A percentile compares a stretch with the other conserved stretches of the same genome.
Conservation (phyloP, 2,888 invertebrate genomes). For the Diogma glabrata region DNA sequence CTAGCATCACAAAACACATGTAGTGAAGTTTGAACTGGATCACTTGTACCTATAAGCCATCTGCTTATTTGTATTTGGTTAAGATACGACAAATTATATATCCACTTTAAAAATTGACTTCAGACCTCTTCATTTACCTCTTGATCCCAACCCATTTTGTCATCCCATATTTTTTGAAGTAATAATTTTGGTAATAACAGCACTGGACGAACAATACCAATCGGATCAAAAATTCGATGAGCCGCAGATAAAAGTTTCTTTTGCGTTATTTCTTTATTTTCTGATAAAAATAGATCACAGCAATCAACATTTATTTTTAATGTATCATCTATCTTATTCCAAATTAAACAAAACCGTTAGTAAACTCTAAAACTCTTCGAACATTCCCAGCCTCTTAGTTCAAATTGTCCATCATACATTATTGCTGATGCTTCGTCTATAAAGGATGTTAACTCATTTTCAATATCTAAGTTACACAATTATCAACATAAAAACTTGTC, state of each 20-base stretch:
- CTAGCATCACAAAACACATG: conserved; percentile 10
- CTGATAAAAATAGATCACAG: not conserved
- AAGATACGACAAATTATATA: not conserved
- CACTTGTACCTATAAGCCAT: not conserved
- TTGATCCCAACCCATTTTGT: conserved; percentile 6
- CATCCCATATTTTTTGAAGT: not conserved
- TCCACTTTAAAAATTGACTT: conserved; percentile 1
- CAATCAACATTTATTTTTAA: not conserved
- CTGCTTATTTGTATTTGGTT: too few relatives aligned
- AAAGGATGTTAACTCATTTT: not conserved
- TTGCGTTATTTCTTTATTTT: not conserved
- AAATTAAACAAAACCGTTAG: not conserved
- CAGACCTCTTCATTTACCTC: not conserved
- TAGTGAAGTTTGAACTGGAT: not conserved
- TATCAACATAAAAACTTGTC: conserved; percentile 6
- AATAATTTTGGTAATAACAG: not conserved
- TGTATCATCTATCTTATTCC: not conserved
- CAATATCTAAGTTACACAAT: conserved; percentile 4
- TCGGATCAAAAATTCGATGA: not conserved
- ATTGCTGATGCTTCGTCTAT: too few relatives aligned
- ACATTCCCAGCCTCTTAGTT: not conserved
- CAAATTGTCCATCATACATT: not conserved
- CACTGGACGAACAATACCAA: not conserved
- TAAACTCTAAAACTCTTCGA: too few relatives aligned
- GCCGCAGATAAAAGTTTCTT: not conserved